Evolutionary conservation across 2,797 vertebrate species (phyloP).

Genomic region (Selene dorsalis): DNA sequence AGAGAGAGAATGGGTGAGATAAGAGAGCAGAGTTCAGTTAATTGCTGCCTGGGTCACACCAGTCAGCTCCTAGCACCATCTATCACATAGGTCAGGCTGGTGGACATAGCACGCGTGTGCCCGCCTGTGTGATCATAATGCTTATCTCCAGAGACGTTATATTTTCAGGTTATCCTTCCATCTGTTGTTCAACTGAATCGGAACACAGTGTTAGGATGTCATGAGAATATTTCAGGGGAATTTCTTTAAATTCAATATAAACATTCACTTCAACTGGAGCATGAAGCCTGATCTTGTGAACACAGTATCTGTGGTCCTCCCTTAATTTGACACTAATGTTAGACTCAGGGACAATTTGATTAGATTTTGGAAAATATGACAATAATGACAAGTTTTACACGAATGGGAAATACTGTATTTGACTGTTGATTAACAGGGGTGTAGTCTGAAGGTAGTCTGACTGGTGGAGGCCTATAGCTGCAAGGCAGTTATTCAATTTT

Average conservation of each 20-base stretch:
- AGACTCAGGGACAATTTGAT: not conserved
- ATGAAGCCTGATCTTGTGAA: too few relatives aligned
- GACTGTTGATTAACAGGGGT: not conserved
- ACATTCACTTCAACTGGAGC: not conserved
- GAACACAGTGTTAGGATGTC: too few relatives aligned
- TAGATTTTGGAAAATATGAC: too few relatives aligned
- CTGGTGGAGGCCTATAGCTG: not conserved
- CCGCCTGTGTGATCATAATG: constrained; percentile 7
- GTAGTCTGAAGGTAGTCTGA: not conserved
- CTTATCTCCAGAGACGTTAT: too few relatives aligned
- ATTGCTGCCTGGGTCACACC: constrained; percentile 58
- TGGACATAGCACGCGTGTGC: constrained; percentile 14
- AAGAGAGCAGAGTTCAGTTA: constrained; percentile 40
- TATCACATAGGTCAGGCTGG: constrained; percentile 57
- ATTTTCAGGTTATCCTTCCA: not conserved
- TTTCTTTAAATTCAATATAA: not conserved
- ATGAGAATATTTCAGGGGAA: too few relatives aligned
- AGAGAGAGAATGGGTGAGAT: constrained; percentile 17
- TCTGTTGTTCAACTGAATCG: not conserved
- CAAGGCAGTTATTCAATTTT: too few relatives aligned
- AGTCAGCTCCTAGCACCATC: constrained; percentile 44
- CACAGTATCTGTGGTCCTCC: too few relatives aligned
- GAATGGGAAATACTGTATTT: not conserved
- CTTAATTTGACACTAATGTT: too few relatives aligned
- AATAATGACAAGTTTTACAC: too few relatives aligned